These are phyloP conservation scores for Aphrocallistes beatrix DNA, from an alignment of 37 sponge, comb jelly and placozoan genomes.

Conservation along the genomic window DNA sequence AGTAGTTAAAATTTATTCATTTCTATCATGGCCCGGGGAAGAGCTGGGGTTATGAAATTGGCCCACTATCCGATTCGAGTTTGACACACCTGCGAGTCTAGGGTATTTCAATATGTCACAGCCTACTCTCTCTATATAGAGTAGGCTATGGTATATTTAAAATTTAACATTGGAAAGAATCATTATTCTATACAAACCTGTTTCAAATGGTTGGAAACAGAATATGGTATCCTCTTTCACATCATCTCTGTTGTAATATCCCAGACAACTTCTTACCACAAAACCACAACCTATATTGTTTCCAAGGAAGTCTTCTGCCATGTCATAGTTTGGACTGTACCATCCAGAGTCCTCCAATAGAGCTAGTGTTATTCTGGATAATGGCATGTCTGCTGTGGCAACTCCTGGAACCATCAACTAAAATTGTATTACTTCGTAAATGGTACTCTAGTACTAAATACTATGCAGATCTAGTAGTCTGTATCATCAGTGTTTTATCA, in stretches of 20 bases:
- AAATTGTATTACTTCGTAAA: background rate
- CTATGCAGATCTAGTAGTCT: no score
- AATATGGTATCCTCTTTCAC: background rate
- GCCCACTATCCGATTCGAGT: no score
- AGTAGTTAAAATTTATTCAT: no score
- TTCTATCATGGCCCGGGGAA: no score
- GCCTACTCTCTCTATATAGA: no score
- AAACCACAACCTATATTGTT: background rate
- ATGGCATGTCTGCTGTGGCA: background rate
- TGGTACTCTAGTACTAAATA: no score
- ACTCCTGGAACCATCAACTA: background rate
- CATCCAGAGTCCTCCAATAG: background rate
- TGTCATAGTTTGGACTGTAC: background rate
- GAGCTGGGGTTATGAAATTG: no score
- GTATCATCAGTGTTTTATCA: no score
- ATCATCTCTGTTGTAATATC: background rate
- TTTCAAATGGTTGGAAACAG: background rate
- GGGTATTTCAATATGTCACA: no score
- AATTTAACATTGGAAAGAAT: no score
- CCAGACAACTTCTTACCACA: background rate
- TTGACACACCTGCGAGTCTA: no score
- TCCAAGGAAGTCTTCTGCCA: background rate
- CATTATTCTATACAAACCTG: background rate
- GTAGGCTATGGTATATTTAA: no score
- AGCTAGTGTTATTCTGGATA: conserved; percentile 5